Percentiles rank a stretch among this genome's conserved stretches.
Conservation (phyloP, 1,140 invertebrate species). For the Steinernema khuongi region DNA sequence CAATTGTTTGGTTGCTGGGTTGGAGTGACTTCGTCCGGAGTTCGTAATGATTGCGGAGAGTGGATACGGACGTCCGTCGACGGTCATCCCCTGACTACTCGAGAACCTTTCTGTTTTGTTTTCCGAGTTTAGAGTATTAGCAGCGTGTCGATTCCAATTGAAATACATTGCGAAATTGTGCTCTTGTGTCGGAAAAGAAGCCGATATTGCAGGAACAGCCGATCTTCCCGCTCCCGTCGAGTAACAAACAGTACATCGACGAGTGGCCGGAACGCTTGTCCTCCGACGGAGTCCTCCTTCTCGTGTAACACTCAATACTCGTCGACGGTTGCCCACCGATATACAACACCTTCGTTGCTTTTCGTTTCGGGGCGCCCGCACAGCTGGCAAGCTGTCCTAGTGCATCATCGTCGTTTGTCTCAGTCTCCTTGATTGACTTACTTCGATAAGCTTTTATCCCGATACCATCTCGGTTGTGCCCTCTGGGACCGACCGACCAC, state of each 20-base stretch:
- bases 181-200: too few species aligned
- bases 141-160: background rate
- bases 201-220: too few species aligned
- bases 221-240: too few species aligned
- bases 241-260: background rate
- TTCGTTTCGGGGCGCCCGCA: background rate
- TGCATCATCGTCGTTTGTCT: background rate
- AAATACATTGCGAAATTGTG: background rate
- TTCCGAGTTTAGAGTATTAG: background rate
- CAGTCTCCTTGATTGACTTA: background rate
- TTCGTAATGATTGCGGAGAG: background rate
- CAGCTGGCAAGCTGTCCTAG: conserved; percentile 1
- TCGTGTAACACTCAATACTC: conserved; percentile 5
- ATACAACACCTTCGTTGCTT: conserved; percentile 9
- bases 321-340: background rate
- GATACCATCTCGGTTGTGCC: conserved; percentile 1
- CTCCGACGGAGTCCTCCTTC: background rate
- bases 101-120: too few species aligned
- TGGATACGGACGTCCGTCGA: background rate
- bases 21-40: background rate
- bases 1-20: background rate
- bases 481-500: background rate
- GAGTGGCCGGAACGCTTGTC: background rate
- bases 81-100: too few species aligned
- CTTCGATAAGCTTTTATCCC: background rate